A percentile compares a stretch with the other conserved stretches of the same genome.
These are phyloP conservation scores for Electrophaes corylata DNA, from an alignment of 2,888 invertebrate species.

Conservation along the genomic window DNA sequence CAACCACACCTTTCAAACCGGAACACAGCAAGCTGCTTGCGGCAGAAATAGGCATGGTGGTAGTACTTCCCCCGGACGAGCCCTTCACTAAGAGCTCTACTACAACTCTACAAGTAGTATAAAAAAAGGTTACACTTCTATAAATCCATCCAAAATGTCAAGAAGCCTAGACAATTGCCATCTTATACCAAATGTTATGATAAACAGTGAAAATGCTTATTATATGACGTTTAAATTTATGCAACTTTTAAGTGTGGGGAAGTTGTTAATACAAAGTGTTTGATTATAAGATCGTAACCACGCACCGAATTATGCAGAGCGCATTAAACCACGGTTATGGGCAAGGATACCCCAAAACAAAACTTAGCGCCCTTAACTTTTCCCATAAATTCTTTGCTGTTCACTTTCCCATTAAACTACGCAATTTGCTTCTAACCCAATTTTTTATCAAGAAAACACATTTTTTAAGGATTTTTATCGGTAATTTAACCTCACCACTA, in stretches of 20 bases:
- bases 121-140: too few relatives aligned
- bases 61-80: too few relatives aligned
- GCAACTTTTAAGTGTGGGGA: neutral
- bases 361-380: constrained; percentile 58
- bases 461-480: neutral
- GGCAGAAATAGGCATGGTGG: too few relatives aligned
- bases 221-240: too few relatives aligned
- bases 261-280: neutral
- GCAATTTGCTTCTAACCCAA: constrained; percentile 43
- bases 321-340: constrained; percentile 13
- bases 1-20: too few relatives aligned
- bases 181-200: too few relatives aligned
- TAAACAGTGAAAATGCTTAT: too few relatives aligned
- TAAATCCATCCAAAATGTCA: too few relatives aligned
- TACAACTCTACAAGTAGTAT: too few relatives aligned
- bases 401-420: constrained; percentile 63
- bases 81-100: too few relatives aligned
- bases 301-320: constrained; percentile 14
- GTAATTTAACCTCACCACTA: neutral
- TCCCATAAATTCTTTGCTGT: constrained; percentile 72
- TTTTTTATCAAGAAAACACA: constrained; percentile 8
- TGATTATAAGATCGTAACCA: neutral
- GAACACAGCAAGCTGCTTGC: too few relatives aligned
- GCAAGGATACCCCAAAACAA: constrained; percentile 25
- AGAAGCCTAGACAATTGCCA: too few relatives aligned